Evolutionary conservation across 2,888 invertebrate genomes (phyloP).

Genomic region (Dicranocentrus wangi): DNA sequence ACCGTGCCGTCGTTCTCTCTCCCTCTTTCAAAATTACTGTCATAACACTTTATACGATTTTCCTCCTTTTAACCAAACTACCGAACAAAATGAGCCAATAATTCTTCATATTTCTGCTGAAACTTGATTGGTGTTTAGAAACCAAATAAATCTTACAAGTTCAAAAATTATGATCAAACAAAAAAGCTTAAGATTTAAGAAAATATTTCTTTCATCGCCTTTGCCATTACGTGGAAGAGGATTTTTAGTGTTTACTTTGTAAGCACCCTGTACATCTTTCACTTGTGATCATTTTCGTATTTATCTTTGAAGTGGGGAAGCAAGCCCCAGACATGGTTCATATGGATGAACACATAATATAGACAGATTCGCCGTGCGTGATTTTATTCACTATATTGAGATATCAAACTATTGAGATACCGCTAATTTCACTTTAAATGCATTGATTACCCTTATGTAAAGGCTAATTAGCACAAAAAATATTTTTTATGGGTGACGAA

Average conservation of each 20-base stretch:
- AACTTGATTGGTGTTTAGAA: too few relatives aligned
- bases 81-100: too few relatives aligned
- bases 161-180: too few relatives aligned
- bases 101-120: too few relatives aligned
- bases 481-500: background rate
- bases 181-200: too few relatives aligned
- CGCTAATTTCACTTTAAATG: background rate
- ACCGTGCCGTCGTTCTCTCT: too few relatives aligned
- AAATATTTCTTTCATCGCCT: constrained; percentile 1
- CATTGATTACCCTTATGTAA: constrained; percentile 30
- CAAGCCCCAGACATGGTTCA: background rate
- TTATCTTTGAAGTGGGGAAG: background rate
- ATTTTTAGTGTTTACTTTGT: background rate
- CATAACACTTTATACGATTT: background rate
- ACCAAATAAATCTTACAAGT: too few relatives aligned
- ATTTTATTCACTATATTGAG: background rate
- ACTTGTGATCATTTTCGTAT: background rate
- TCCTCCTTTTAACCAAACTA: too few relatives aligned
- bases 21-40: background rate
- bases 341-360: too few relatives aligned
- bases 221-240: background rate
- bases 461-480: constrained; percentile 39
- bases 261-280: background rate
- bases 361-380: too few relatives aligned
- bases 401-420: too few relatives aligned